Percentiles rank a stretch among this genome's conserved stretches.
These are phyloP conservation scores for Tinamus major DNA, from an alignment of 2,797 vertebrate genomes.

Conservation along the genomic window DNA sequence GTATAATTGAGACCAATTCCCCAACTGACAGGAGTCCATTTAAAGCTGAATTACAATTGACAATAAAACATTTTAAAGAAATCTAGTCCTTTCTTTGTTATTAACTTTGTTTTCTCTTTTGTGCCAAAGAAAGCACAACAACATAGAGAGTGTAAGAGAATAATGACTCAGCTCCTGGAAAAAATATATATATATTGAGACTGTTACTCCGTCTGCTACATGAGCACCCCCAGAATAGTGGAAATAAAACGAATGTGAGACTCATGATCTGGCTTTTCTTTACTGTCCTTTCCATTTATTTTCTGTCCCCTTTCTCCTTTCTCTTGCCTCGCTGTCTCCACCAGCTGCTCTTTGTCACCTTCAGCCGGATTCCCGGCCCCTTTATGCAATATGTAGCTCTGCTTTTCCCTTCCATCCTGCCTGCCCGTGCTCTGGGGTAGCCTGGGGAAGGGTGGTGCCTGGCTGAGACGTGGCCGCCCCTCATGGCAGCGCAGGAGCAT, in stretches of 20 bases:
- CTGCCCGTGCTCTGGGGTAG: neutral
- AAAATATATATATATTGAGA: constrained; percentile 8
- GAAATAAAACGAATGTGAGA: neutral
- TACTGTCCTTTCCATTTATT: neutral
- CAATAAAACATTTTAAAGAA: constrained; percentile 70
- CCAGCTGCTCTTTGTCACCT: neutral
- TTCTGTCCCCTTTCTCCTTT: neutral
- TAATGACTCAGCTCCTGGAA: constrained; percentile 49
- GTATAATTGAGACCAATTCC: constrained; percentile 72
- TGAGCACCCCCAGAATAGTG: neutral
- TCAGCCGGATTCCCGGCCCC: neutral
- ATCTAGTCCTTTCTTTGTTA: constrained; percentile 74
- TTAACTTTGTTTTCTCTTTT: constrained; percentile 78
- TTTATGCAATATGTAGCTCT: neutral
- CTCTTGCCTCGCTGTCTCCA: neutral
- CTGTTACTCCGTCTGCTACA: neutral
- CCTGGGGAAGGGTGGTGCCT: neutral
- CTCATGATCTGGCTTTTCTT: neutral
- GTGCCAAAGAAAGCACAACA: constrained; percentile 72
- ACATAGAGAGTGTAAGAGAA: constrained; percentile 26
- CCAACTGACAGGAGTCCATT: constrained; percentile 72
- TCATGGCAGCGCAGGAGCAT: neutral
- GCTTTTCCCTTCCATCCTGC: neutral
- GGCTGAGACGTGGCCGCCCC: neutral
- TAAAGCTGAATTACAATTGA: constrained; percentile 77